These are phyloP conservation scores for Lepidostoma basale DNA, from an alignment of 1,140 invertebrate genomes.

Conservation along the genomic window DNA sequence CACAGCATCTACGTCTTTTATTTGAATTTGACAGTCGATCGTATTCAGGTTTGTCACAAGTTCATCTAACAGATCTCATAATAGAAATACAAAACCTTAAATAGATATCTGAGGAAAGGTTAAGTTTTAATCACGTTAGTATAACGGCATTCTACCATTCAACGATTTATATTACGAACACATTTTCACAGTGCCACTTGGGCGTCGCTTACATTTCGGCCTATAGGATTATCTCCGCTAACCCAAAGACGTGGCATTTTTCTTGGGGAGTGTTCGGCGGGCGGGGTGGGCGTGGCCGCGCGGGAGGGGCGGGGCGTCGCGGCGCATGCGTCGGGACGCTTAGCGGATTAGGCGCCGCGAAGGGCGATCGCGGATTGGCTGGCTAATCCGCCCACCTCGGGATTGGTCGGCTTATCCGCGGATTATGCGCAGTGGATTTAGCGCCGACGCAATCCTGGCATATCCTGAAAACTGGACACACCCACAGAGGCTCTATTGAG, in stretches of 20 bases:
- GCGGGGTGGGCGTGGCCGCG: constrained; percentile 16
- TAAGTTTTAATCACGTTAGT: too few relatives aligned
- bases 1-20: too few relatives aligned
- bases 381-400: constrained; percentile 24
- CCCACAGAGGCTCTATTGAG: too few relatives aligned
- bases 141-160: too few relatives aligned
- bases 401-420: constrained; percentile 30
- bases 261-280: constrained; percentile 9
- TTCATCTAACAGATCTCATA: too few relatives aligned
- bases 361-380: constrained; percentile 10
- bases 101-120: too few relatives aligned
- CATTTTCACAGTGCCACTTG: too few relatives aligned
- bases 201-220: too few relatives aligned
- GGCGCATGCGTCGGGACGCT: constrained; percentile 37
- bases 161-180: too few relatives aligned
- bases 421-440: constrained; percentile 42
- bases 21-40: too few relatives aligned
- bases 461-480: constrained; percentile 11
- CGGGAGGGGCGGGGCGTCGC: constrained; percentile 35
- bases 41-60: too few relatives aligned
- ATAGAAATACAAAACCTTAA: too few relatives aligned
- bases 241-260: background rate
- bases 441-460: constrained; percentile 22
- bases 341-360: constrained; percentile 34
- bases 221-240: constrained; percentile 25